phyloP scores from a whole-genome alignment of 1,140 invertebrate species.

The Hirudo medicinalis region DNA sequence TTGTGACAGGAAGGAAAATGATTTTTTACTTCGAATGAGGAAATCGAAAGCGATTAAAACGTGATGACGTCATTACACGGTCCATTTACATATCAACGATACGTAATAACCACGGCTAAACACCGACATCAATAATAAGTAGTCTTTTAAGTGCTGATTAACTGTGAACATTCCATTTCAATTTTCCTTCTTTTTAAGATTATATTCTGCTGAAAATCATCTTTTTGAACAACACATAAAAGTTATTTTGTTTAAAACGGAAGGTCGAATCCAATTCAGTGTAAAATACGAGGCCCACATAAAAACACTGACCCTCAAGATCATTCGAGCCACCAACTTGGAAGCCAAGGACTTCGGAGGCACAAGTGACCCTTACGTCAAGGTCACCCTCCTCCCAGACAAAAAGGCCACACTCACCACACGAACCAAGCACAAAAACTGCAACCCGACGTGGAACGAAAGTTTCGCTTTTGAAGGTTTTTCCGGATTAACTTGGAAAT shows the following conservation, averaged over 20 bases:
- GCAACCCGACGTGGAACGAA: slow-evolving; percentile 24
- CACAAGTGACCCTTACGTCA: slow-evolving; percentile 26
- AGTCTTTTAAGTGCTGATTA: too few species aligned
- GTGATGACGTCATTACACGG: too few species aligned
- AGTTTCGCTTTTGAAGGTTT: slow-evolving; percentile 24
- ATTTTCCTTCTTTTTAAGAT: too few species aligned
- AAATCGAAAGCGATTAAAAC: too few species aligned
- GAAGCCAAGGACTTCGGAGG: slow-evolving; percentile 62
- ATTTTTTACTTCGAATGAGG: too few species aligned
- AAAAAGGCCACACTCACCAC: slow-evolving; percentile 21
- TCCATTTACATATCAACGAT: too few species aligned
- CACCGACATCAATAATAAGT: too few species aligned
- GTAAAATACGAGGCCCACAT: slow-evolving; percentile 86
- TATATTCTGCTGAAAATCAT: too few species aligned
- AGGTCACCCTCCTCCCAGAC: slow-evolving; percentile 23
- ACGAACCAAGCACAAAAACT: slow-evolving; percentile 23
- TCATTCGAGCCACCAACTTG: slow-evolving; percentile 56
- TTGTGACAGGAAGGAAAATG: too few species aligned
- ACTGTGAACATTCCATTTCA: too few species aligned
- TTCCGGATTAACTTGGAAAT: slow-evolving; percentile 8
- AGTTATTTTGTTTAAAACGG: slow-evolving; percentile 24
- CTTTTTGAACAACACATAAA: slow-evolving; percentile 12
- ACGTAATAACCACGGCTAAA: too few species aligned
- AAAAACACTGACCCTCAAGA: slow-evolving; percentile 25
- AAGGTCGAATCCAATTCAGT: slow-evolving; percentile 66